Percentiles rank a stretch among this genome's conserved stretches.
Conservation (phyloP, 2,113 vertebrate genomes). For the Dermatemys mawii region DNA sequence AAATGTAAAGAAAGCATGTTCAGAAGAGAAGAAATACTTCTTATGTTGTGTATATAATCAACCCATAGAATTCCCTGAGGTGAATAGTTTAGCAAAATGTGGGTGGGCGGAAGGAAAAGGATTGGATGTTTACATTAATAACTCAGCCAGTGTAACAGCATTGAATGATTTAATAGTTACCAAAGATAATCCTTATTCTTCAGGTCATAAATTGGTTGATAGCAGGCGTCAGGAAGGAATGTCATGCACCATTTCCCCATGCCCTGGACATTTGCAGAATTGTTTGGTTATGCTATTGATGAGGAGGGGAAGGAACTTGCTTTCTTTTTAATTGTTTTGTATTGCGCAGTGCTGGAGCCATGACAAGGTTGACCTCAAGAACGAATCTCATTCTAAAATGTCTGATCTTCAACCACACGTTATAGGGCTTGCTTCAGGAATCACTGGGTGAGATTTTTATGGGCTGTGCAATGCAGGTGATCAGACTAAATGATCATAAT, state of each 20-base stretch:
- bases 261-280: background rate
- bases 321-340: background rate
- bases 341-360: background rate
- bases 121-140: background rate
- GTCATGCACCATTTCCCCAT: background rate
- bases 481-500: slow-evolving; percentile 4
- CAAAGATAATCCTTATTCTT: background rate
- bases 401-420: background rate
- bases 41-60: background rate
- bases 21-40: background rate
- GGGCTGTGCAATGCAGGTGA: background rate
- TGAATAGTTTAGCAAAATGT: background rate
- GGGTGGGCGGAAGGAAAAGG: background rate
- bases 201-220: background rate
- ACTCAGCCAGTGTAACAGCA: background rate
- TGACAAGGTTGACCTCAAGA: background rate
- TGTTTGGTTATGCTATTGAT: background rate
- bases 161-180: background rate
- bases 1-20: background rate
- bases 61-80: background rate
- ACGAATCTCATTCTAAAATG: slow-evolving; percentile 3
- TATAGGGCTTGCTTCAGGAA: background rate
- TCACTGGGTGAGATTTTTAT: background rate
- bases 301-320: background rate
- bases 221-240: background rate